Evolutionary conservation across 2,888 invertebrate genomes (phyloP), one percentile per base, ranked within the genome.

Genomic region (Netelia virgata): DNA sequence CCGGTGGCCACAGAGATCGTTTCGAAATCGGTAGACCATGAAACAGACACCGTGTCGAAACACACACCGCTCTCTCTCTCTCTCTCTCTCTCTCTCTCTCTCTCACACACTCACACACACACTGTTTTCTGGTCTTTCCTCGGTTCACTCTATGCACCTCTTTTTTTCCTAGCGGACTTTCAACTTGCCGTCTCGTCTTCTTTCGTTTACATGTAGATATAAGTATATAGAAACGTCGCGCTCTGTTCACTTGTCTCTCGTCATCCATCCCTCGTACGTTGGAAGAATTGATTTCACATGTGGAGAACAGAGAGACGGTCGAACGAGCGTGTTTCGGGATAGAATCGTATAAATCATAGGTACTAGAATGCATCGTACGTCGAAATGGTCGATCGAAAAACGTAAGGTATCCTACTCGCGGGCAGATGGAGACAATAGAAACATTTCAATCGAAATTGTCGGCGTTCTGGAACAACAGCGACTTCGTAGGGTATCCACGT

Each of bases 1-100:
- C 72, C 81, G 84, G 18, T 64, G 41, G 80, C 73, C 76, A 23
- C 84, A 57, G 55, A 61, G 81, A 84, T 69, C 81, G 81, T 84
- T 81, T 64, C 74, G 74, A 53, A 74, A 81, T 81, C 81, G 81
- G 84, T 70, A 73, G 84, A 57, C 74, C 84, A 77, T 82, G 84
- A 84, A 82, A 82, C 81, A 74, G 81, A 84, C 81, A 84, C 81
- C 77, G 63, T 78, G 81, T 81, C 81, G 50, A 57, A 81, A 64
- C 76, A 68, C 53, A 55, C 61, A 20, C 47, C 53, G 14, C 3
- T 47, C 47, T 47, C 3, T 47, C 3, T 47, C 47, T 47, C 2
- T 47, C 47, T 47, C 36, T 36, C 36, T 36, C 47, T 47, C 3
- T 47, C 3, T 47, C 47, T 47, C 2, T 47, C 47, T 47, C 36